These are phyloP conservation scores for Eupithecia vulgata DNA, from an alignment of 2,888 invertebrate species.

Conservation along the genomic window DNA sequence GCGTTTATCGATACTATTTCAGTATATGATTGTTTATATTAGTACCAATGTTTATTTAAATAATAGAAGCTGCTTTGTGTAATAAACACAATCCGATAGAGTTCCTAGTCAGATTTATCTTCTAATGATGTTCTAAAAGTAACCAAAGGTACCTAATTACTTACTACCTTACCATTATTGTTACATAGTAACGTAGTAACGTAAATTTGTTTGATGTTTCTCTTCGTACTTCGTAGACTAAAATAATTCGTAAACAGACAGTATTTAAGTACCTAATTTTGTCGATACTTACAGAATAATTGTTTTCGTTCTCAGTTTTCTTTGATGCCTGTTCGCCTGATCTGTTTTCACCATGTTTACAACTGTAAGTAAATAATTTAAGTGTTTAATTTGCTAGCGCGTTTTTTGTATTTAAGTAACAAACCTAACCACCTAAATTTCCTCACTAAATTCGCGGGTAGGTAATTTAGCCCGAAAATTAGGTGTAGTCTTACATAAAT, in stretches of 20 bases:
- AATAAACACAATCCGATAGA: conserved; percentile 3
- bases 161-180: not conserved
- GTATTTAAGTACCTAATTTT: not conserved
- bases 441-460: too few relatives aligned
- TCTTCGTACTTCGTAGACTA: not conserved
- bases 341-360: conserved; percentile 32
- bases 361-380: conserved; percentile 43
- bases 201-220: not conserved
- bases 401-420: not conserved
- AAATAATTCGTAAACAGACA: conserved; percentile 10
- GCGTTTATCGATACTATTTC: not conserved
- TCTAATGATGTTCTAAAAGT: not conserved
- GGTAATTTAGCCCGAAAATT: too few relatives aligned
- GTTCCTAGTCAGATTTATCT: not conserved
- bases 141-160: not conserved
- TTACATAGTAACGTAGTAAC: not conserved
- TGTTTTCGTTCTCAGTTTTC: conserved; percentile 37
- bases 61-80: not conserved
- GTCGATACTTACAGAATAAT: conserved; percentile 34
- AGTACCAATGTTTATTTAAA: not conserved
- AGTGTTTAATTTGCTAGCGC: conserved; percentile 35
- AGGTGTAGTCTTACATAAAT: too few relatives aligned
- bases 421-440: too few relatives aligned
- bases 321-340: conserved; percentile 31
- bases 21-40: conserved; percentile 1